phyloP scores from a whole-genome alignment of 2,888 invertebrate genomes.

The Nymphalis polychloros region DNA sequence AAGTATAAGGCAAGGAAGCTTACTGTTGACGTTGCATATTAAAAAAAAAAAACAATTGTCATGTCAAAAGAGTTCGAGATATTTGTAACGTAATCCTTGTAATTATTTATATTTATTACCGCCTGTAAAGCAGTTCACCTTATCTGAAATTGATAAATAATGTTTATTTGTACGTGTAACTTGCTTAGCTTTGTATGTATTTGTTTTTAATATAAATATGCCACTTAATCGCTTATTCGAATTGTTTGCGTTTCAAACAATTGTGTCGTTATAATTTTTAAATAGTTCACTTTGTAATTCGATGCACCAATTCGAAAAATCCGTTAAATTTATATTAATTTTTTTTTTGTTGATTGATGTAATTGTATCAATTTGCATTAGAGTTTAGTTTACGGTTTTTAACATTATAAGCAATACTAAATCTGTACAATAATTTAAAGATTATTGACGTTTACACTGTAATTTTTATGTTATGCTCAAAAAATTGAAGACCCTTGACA shows the following conservation, averaged over 20 bases:
- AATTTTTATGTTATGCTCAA: not conserved
- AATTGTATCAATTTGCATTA: too few relatives aligned
- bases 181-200: not conserved
- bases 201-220: not conserved
- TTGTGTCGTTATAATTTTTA: not conserved
- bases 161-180: slow-evolving; percentile 1
- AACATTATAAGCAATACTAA: too few relatives aligned
- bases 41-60: not conserved
- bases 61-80: too few relatives aligned
- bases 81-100: not conserved
- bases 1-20: too few relatives aligned
- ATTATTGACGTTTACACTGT: too few relatives aligned
- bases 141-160: not conserved
- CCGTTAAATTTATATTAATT: not conserved
- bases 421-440: too few relatives aligned
- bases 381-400: too few relatives aligned
- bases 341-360: too few relatives aligned
- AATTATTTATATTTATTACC: not conserved
- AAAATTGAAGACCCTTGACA: not conserved
- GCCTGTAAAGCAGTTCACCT: not conserved
- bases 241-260: not conserved
- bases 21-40: not conserved
- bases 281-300: not conserved
- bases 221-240: not conserved
- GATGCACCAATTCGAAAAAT: too few relatives aligned